Evolutionary conservation across 2,113 vertebrate genomes (phyloP).

Genomic region (Sapayoa aenigma): DNA sequence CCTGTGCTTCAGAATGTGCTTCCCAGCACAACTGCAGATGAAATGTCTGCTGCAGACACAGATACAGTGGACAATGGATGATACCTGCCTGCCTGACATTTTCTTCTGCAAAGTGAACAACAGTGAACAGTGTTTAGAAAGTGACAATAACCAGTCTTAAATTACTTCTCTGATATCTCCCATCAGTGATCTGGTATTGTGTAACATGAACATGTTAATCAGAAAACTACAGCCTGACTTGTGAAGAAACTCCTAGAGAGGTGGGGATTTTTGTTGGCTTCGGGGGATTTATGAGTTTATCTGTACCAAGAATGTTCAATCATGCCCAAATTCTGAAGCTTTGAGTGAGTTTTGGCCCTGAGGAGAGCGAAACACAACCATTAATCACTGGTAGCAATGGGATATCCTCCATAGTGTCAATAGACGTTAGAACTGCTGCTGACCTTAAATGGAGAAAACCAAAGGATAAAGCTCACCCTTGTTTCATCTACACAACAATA

Average conservation of each 20-base stretch:
- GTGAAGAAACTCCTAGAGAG: not conserved
- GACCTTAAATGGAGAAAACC: constrained; percentile 2
- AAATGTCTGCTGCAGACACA: not conserved
- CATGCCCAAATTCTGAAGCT: not conserved
- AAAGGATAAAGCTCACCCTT: constrained; percentile 20
- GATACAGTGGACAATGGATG: not conserved
- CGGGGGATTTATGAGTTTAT: not conserved
- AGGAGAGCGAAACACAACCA: not conserved
- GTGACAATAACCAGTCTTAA: not conserved
- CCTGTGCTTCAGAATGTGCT: not conserved
- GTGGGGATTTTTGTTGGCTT: not conserved
- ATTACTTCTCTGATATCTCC: not conserved
- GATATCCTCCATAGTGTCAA: not conserved
- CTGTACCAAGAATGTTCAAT: not conserved
- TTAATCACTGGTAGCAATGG: not conserved
- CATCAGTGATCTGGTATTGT: not conserved
- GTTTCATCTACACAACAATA: not conserved
- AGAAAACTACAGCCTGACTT: not conserved
- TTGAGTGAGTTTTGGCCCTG: not conserved
- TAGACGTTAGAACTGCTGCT: not conserved
- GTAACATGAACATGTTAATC: not conserved
- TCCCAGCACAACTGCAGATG: not conserved
- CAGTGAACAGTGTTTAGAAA: not conserved
- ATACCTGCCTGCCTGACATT: not conserved
- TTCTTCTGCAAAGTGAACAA: not conserved